Conservation (phyloP, 2,113 vertebrate genomes). For the Archocentrus centrarchus region DNA sequence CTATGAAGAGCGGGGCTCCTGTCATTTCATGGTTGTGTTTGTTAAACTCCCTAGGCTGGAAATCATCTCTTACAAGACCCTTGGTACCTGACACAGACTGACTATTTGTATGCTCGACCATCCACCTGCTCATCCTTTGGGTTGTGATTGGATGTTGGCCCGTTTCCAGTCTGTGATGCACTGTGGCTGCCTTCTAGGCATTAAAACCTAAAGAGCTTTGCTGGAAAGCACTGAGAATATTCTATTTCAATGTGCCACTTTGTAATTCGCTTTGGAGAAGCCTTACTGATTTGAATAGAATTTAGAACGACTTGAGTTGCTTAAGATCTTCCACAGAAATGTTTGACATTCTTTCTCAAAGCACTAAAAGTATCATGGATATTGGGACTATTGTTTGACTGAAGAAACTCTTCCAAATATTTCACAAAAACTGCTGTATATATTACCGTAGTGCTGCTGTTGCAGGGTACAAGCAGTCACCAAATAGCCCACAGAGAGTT, state of each 20-base stretch:
- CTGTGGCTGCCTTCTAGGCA: constrained; percentile 57
- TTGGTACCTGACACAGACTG: constrained; percentile 19
- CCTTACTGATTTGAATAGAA: constrained; percentile 51
- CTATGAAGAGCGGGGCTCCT: constrained; percentile 32
- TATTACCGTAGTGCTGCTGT: constrained; percentile 7
- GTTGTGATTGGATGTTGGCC: constrained; percentile 60
- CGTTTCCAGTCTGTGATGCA: constrained; percentile 58
- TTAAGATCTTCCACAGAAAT: constrained; percentile 40
- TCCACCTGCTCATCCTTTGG: constrained; percentile 51
- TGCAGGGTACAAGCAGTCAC: constrained; percentile 13
- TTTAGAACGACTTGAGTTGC: constrained; percentile 32
- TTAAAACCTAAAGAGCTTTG: constrained; percentile 73
- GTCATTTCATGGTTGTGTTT: not conserved
- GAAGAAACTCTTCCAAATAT: constrained; percentile 10
- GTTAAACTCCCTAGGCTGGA: constrained; percentile 30
- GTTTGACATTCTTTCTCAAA: constrained; percentile 34
- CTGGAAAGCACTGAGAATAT: constrained; percentile 71
- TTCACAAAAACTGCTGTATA: constrained; percentile 6
- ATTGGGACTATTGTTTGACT: constrained; percentile 6
- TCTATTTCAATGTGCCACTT: constrained; percentile 68
- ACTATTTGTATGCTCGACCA: constrained; percentile 61
- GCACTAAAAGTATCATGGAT: constrained; percentile 5
- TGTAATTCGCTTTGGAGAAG: constrained; percentile 71
- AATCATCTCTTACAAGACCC: constrained; percentile 41
- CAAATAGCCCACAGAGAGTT: constrained; percentile 43